Base-by-base conservation (phyloP, 2,113 vertebrate species). In the Seriola quinqueradiata region DNA sequence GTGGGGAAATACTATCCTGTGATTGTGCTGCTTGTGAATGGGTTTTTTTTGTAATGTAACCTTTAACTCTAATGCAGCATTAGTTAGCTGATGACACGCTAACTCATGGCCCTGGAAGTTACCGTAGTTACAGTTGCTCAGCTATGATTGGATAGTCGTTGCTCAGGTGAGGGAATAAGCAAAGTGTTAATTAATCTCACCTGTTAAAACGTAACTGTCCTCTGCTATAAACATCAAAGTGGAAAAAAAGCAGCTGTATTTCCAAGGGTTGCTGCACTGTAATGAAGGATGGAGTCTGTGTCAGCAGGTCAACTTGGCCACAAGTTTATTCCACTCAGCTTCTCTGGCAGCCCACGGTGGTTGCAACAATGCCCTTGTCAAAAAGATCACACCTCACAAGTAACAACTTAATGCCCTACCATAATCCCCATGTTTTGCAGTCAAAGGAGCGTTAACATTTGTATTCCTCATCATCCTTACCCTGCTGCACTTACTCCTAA, bases 361-460 rank as follows among this genome's bases (percentile, higher is more conserved):
- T 63, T 50, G 59, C 79, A 48, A 40, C 17, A 36, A 48, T 68
- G 72, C 68, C 85, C 88, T 81, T 85, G 36, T 93, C 84, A 87
- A 58, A 70, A 67, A 67, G 19, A 79, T 59, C 63, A 42, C 65
- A 7, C 67, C 79, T 88, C 65, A 46, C 42, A 52, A 87, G 81
- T 73, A 83, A 80, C 70, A 77, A 44, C 71, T 79, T 84, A 73
- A 81, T 82, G 67, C 71, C 59, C 64, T 64, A n/a, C 21, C 54
- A 34, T 84, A 79, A 75, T 84, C 57, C 48, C 55, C n/a, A 9
- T 81, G 79, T 90, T 82, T 65, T 60, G 55, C 54, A 75, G 70
- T 90, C 77, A 88, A 77, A 90, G 75, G 77, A 77, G 71, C 48
- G 80, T 83, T 79, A 77, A 80, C 58, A 90, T 95, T 93, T 86